Evolutionary conservation across 2,797 vertebrate genomes (phyloP).

Genomic region (Sciurus vulgaris): DNA sequence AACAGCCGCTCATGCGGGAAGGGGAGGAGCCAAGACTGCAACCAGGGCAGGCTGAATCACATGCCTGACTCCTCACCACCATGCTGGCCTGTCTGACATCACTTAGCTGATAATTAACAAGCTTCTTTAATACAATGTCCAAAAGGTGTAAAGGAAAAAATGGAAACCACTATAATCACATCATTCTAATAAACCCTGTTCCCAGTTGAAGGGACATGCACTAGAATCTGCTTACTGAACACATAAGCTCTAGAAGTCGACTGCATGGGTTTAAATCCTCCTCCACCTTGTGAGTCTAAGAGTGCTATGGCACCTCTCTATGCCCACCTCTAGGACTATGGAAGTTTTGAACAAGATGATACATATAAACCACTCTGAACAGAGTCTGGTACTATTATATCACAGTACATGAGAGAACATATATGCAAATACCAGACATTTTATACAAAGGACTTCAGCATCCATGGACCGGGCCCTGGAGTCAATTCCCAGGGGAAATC

Average conservation of each 20-base stretch:
- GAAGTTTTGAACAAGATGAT: not conserved
- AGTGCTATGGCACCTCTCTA: not conserved
- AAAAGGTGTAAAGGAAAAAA: not conserved
- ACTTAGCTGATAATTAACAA: not conserved
- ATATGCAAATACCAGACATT: not conserved
- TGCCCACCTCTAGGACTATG: not conserved
- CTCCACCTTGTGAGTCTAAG: not conserved
- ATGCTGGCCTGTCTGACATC: fast-evolving
- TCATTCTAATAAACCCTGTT: not conserved
- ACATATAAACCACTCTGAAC: not conserved
- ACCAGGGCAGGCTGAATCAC: not conserved
- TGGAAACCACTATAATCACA: not conserved
- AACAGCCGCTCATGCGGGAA: not conserved
- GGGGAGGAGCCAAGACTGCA: not conserved
- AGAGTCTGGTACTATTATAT: not conserved
- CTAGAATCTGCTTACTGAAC: not conserved
- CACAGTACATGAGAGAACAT: not conserved
- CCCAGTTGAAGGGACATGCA: not conserved
- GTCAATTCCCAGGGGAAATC: not conserved
- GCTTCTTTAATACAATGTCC: not conserved
- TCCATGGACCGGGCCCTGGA: not conserved
- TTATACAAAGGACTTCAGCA: not conserved
- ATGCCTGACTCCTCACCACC: not conserved
- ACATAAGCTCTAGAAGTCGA: not conserved
- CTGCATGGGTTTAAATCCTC: not conserved